These are phyloP conservation scores for Aphodius granarius DNA, from an alignment of 2,888 invertebrate genomes.

Conservation along the genomic window DNA sequence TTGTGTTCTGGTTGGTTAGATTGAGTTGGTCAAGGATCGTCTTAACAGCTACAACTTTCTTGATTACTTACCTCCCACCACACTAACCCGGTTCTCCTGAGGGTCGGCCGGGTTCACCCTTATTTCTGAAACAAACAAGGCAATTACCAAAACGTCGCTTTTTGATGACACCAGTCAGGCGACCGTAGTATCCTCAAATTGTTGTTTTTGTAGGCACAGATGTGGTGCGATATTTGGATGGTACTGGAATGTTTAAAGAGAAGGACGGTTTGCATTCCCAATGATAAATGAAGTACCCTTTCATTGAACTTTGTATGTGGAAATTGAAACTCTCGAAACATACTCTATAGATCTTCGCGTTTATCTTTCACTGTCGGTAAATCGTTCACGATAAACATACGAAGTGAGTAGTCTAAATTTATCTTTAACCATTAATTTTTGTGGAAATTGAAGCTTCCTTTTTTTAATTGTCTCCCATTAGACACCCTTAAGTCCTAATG, in stretches of 20 bases:
- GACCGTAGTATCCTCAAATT: not conserved
- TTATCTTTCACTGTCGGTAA: too few species aligned
- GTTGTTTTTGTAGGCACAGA: not conserved
- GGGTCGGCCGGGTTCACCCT: not conserved
- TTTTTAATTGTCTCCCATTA: not conserved
- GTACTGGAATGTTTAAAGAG: not conserved
- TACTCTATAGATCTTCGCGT: too few species aligned
- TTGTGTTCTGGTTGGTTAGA: not conserved
- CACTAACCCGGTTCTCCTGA: not conserved
- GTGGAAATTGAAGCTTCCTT: too few species aligned
- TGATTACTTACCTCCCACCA: not conserved
- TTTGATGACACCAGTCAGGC: not conserved
- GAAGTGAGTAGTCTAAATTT: too few species aligned
- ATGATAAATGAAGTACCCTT: too few species aligned
- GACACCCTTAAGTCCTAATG: not conserved
- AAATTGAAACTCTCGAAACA: too few species aligned
- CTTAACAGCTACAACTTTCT: not conserved
- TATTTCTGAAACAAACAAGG: not conserved
- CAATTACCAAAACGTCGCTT: not conserved
- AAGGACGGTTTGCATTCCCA: too few species aligned
- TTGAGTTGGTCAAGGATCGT: not conserved
- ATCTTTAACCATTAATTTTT: too few species aligned
- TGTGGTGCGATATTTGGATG: not conserved
- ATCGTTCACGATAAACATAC: too few species aligned
- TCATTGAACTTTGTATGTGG: too few species aligned